A percentile compares a stretch with the other conserved stretches of the same genome.
phyloP scores from a whole-genome alignment of 2,888 invertebrate genomes.

The Tenthredo amoena region DNA sequence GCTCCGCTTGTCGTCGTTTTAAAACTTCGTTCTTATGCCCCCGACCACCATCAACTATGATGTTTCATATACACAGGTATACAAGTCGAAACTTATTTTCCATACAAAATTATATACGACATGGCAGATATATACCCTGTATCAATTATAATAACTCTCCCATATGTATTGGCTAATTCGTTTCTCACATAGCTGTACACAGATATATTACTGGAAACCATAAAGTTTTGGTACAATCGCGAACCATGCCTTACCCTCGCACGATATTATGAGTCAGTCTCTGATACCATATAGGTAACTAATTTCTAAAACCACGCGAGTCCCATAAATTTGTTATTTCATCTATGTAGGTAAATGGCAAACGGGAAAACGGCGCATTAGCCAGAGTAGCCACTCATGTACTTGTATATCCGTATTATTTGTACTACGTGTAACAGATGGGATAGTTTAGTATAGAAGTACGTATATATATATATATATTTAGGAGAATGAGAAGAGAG shows the following conservation, averaged over 20 bases:
- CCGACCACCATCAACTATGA: background rate
- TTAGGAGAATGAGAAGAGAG: background rate
- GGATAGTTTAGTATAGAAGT: background rate
- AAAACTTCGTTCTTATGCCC: background rate
- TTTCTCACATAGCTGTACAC: background rate
- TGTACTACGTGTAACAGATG: background rate
- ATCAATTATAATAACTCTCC: background rate
- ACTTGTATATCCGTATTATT: background rate
- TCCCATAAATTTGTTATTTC: constrained; percentile 10
- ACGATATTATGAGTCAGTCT: background rate
- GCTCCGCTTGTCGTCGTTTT: constrained; percentile 23
- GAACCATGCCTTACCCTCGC: background rate
- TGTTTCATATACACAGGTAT: background rate
- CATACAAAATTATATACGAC: background rate
- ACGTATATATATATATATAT: no score
- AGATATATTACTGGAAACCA: background rate
- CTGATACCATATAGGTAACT: background rate
- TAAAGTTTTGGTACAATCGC: background rate
- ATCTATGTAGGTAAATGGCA: constrained; percentile 8
- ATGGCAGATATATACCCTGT: background rate
- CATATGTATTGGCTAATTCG: background rate
- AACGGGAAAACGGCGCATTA: constrained; percentile 15
- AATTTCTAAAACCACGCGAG: constrained; percentile 21
- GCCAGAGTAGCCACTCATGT: background rate
- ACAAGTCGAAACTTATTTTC: background rate